Evolutionary conservation across 2,888 invertebrate genomes (phyloP).

Genomic region (Hirudinaria manillensis): DNA sequence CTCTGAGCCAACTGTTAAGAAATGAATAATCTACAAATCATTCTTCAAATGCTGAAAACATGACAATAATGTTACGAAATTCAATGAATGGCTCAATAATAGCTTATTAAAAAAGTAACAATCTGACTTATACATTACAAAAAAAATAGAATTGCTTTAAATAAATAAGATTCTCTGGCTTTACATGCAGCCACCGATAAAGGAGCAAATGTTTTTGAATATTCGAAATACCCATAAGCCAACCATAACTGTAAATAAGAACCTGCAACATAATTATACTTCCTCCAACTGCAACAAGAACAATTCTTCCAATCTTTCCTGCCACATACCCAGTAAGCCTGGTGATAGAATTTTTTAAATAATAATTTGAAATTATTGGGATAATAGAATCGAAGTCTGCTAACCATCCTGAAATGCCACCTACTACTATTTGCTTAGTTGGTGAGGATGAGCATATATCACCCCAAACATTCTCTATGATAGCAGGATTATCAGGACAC

Average conservation of each 20-base stretch:
- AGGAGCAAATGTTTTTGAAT: too few species aligned
- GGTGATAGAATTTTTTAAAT: neutral
- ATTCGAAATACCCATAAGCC: neutral
- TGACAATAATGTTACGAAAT: neutral
- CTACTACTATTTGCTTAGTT: conserved; percentile 8
- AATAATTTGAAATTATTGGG: neutral
- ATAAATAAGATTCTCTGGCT: neutral
- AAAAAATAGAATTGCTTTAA: neutral
- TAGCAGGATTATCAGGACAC: neutral
- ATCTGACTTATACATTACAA: neutral
- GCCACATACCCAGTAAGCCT: conserved; percentile 13
- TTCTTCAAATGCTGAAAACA: neutral
- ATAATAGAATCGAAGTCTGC: neutral
- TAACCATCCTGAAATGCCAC: conserved; percentile 17
- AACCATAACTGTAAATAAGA: neutral
- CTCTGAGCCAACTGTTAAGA: conserved; percentile 12
- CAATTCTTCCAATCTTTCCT: conserved; percentile 17
- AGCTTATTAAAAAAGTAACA: neutral
- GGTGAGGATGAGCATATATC: conserved; percentile 19
- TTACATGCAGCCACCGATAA: too few species aligned
- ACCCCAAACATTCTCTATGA: neutral
- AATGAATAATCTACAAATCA: conserved; percentile 1
- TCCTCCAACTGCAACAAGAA: conserved; percentile 12
- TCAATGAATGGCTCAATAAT: neutral
- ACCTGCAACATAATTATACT: conserved; percentile 20